Percentiles rank a stretch among this genome's conserved stretches.
These are phyloP conservation scores for Myathropa florea DNA, from an alignment of 2,888 invertebrate species.

Conservation along the genomic window DNA sequence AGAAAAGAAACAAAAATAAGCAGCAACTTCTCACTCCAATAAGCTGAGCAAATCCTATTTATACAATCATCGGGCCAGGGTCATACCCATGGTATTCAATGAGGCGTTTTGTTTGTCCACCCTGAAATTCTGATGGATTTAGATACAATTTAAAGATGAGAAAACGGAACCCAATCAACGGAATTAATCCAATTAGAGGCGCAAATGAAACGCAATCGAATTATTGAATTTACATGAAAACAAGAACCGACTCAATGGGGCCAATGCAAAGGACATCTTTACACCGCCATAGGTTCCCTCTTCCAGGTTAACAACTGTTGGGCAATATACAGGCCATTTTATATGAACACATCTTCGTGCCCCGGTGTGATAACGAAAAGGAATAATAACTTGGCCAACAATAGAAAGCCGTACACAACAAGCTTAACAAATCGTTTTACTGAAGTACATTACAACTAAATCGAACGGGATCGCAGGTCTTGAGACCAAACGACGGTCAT, in stretches of 20 bases:
- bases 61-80: neutral
- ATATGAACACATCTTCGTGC: too few species aligned
- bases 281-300: neutral
- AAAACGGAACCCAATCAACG: slow-evolving; percentile 26
- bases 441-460: slow-evolving; percentile 44
- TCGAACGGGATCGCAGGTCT: slow-evolving; percentile 47
- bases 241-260: neutral
- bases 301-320: neutral
- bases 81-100: neutral
- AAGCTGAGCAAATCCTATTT: neutral
- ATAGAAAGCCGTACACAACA: slow-evolving; percentile 35
- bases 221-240: neutral
- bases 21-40: neutral
- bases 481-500: slow-evolving; percentile 42
- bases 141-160: slow-evolving; percentile 5
- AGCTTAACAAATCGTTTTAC: slow-evolving; percentile 62
- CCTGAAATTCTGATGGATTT: neutral
- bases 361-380: slow-evolving; percentile 15
- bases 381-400: slow-evolving; percentile 44
- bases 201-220: slow-evolving; percentile 19
- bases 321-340: neutral
- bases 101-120: neutral
- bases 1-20: neutral
- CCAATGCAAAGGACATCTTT: neutral
- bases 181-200: slow-evolving; percentile 48